Evolutionary conservation across 2,113 vertebrate species (phyloP).

Genomic region (Grammomys dolichurus): DNA sequence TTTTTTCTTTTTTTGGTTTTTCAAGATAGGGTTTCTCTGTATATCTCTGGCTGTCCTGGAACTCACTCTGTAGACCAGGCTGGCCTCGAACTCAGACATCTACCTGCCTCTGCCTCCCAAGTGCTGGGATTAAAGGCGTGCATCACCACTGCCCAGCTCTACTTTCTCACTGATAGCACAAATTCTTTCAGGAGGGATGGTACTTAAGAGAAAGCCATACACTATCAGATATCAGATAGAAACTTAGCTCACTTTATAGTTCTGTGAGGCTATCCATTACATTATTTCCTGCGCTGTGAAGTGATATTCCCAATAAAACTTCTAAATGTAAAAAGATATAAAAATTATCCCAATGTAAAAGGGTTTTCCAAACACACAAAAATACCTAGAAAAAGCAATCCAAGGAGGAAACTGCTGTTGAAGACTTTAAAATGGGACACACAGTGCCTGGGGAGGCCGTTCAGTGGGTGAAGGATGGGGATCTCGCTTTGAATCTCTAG

Average conservation of each 20-base stretch:
- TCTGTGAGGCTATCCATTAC: neutral
- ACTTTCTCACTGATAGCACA: neutral
- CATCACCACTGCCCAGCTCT: neutral
- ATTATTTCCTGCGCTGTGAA: neutral
- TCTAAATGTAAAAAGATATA: neutral
- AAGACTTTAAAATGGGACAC: slow-evolving; percentile 45
- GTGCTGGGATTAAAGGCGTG: too few relatives aligned
- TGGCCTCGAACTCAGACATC: too few relatives aligned
- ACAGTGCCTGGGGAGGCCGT: neutral
- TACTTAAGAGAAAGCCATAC: neutral
- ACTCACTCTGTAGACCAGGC: too few relatives aligned
- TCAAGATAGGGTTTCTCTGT: too few relatives aligned
- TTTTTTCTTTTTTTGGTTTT: too few relatives aligned
- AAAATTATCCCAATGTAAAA: slow-evolving; percentile 19
- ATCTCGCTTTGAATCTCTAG: neutral
- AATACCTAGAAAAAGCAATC: neutral
- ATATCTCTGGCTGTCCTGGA: too few relatives aligned
- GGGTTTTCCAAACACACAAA: slow-evolving; percentile 34
- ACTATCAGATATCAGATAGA: slow-evolving; percentile 20
- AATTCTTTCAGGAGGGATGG: neutral
- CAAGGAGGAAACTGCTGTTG: neutral
- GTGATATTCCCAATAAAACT: slow-evolving; percentile 26
- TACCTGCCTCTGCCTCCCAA: too few relatives aligned
- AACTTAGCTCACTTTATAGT: neutral
- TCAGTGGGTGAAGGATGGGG: neutral